Base-by-base conservation (phyloP, 1,140 invertebrate species). In the Zaprionus nigranus region DNA sequence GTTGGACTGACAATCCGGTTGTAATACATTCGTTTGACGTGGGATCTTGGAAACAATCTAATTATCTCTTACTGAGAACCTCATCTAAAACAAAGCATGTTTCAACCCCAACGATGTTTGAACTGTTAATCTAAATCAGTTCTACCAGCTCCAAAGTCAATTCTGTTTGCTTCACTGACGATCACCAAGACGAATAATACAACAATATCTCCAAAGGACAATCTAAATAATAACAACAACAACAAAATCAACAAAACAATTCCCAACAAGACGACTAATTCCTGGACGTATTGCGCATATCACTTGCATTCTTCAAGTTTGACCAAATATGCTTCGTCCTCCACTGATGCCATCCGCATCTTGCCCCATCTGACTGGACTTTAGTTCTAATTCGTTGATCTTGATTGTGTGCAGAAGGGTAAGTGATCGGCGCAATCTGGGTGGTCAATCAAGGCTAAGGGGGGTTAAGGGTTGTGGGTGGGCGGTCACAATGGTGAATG, bases 371-470 rank as follows among this genome's bases (percentile, higher is more conserved):
- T 62, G 67, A 66, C 68, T 69, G 72, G 78, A 75, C 54, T 75
- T 85, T 90, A 90, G 79, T 90, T 90, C 62, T 90, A 73, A 82
- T 67, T 72, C 85, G 75, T 82, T 79, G 85, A 75, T 76, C 68
- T 84, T 79, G 78, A 81, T 68, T 63, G 75, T 91, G 76, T 69
- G 73, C 66, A 20, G 64, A 84, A 58, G 84, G 93, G 93, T 92
- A 93, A 93, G 91, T 93, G 93, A 87, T 92, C 77, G 68, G 63
- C 79, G 69, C 72, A 65, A 68, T 68, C 71, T 85, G 79, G 71
- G 59, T 51, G 68, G 68, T 49, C 46, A 56, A 22, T 34, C 17
- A 62, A 46, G 58, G 61, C n/a, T 28, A 60, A 9, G 43, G 20
- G 22, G 22, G 4, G 43, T 46, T 17, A 46, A 46, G 40, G n/a